Conservation (phyloP, 2,113 vertebrate species). For the Ramphastos sulfuratus region DNA sequence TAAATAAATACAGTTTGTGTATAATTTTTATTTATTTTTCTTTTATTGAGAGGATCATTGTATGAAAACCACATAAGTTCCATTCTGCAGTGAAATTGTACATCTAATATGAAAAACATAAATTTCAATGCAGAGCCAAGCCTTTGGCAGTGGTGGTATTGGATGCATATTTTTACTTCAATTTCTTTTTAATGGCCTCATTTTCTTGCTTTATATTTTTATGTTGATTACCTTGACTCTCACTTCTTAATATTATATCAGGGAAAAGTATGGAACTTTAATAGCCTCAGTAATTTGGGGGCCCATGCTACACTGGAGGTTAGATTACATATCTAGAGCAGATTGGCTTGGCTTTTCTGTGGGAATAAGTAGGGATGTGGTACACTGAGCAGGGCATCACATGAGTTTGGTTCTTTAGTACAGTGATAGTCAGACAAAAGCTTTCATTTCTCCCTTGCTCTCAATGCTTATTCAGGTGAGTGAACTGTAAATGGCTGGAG, state of each 20-base stretch:
- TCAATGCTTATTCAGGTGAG: background rate
- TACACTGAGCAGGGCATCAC: background rate
- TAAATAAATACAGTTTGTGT: fast-evolving
- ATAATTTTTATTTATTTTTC: background rate
- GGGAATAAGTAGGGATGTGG: background rate
- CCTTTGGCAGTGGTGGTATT: fast-evolving
- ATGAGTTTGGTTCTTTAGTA: background rate
- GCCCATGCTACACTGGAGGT: background rate
- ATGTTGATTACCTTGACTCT: background rate
- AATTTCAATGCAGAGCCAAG: background rate
- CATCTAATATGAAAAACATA: background rate
- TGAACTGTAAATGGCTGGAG: background rate
- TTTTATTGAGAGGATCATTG: background rate
- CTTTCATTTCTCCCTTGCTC: background rate
- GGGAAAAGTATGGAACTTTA: background rate
- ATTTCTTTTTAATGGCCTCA: background rate
- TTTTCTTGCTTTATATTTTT: background rate
- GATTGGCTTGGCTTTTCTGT: background rate
- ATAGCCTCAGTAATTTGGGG: background rate
- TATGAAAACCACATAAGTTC: background rate
- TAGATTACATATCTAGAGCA: background rate
- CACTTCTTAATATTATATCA: background rate
- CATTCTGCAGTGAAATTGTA: background rate
- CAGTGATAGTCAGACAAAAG: background rate
- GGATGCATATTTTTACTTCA: background rate